Evolutionary conservation across 2,888 invertebrate genomes (phyloP), one percentile per base, ranked within the genome.

Genomic region (Melipona bicolor): DNA sequence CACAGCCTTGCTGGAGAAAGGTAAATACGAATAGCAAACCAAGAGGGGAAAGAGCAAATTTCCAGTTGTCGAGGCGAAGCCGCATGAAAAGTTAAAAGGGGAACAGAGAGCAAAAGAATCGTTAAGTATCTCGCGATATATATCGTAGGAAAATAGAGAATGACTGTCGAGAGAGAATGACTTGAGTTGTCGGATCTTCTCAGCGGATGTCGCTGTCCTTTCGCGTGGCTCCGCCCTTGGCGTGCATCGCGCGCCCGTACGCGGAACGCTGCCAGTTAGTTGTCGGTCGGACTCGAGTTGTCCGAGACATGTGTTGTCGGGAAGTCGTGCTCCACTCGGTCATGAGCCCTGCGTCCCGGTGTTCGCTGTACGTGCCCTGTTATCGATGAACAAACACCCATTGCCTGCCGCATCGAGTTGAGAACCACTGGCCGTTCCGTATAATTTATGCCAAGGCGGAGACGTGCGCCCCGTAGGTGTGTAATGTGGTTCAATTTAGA

Each of bases 401-500:
- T 32, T n/a, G 43, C 32, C 67, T 24, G 67, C 62, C 71, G 49
- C 36, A 9, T 19, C 32, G 32, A 32, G 50, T 59, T 86, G 77
- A 82, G 86, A 82, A 82, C 82, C 86, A 82, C 86, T 86, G 86
- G 64, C 43, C 54, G 32, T 67, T 61, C 71, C 74, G 61, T 75
- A 77, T 83, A 83, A 79, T 86, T 82, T 79, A 83, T 79, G 79
- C 72, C 70, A 67, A 79, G 86, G 79, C 73, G 71, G 71, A 79
- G 79, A 83, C 68, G 74, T 76, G 79, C 70, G 64, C 71, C 69
- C 75, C 77, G 68, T 86, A 83, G 83, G 64, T 79, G 82, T 83
- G 83, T 86, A 68, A 85, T 86, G 79, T 79, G 83, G 83, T 86
- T 86, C 75, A 74, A 86, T 86, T 76, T 56, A 50, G 68, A 74